Evolutionary conservation across 1,140 invertebrate species (phyloP).

Genomic region (Platyscapa corneri): DNA sequence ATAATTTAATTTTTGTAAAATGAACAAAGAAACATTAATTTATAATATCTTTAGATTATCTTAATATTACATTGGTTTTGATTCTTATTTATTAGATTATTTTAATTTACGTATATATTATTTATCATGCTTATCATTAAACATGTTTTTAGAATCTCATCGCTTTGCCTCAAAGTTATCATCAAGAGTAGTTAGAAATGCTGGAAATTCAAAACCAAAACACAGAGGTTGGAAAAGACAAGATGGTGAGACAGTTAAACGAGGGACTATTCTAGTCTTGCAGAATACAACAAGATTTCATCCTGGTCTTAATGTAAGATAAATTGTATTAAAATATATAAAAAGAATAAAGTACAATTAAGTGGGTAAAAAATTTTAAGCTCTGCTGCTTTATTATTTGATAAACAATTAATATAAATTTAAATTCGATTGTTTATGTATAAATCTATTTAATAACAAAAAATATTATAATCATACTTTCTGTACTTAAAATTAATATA

Average conservation of each 20-base stretch:
- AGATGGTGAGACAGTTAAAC: constrained; percentile 79
- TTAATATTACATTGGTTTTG: too few species aligned
- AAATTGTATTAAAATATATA: not conserved
- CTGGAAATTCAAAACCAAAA: constrained; percentile 80
- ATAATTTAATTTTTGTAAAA: too few species aligned
- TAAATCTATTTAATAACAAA: not conserved
- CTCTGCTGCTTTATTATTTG: too few species aligned
- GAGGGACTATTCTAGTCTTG: constrained; percentile 80
- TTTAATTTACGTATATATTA: not conserved
- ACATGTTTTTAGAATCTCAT: constrained; percentile 60
- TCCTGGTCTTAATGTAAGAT: constrained; percentile 85
- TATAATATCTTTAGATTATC: too few species aligned
- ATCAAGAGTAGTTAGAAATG: constrained; percentile 78
- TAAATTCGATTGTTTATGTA: not conserved
- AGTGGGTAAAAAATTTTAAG: not conserved
- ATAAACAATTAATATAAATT: too few species aligned
- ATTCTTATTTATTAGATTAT: too few species aligned
- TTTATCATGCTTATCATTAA: not conserved
- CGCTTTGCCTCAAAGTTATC: constrained; percentile 82
- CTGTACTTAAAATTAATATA: not conserved
- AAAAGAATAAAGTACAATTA: not conserved
- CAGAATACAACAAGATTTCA: constrained; percentile 83
- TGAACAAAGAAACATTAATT: too few species aligned
- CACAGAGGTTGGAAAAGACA: constrained; percentile 82
- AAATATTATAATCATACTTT: not conserved